These are phyloP conservation scores for Periparus ater DNA, from an alignment of 2,797 vertebrate species.

Conservation along the genomic window DNA sequence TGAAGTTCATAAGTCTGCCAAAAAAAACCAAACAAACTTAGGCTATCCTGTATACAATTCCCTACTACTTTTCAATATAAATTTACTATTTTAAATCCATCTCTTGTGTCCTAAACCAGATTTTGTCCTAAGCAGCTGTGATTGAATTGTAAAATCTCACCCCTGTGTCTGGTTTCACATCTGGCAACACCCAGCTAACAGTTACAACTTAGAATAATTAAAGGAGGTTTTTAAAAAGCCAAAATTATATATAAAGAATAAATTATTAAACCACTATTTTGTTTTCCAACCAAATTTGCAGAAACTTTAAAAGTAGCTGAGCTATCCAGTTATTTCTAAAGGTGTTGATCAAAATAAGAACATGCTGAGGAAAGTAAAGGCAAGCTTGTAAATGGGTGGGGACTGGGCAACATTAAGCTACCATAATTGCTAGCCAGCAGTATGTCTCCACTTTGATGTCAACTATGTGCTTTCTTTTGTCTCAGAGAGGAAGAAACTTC, in stretches of 20 bases:
- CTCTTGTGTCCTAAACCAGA: conserved; percentile 67
- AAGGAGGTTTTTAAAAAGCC: conserved; percentile 49
- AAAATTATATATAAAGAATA: conserved; percentile 46
- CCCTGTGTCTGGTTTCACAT: conserved; percentile 80
- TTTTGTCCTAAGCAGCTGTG: conserved; percentile 73
- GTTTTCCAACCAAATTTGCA: conserved; percentile 19
- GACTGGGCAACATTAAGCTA: conserved; percentile 57
- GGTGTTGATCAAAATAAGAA: conserved; percentile 73
- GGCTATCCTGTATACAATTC: conserved; percentile 49
- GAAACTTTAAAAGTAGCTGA: conserved; percentile 52
- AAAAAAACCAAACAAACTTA: background rate
- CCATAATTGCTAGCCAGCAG: conserved; percentile 74
- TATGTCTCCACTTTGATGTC: conserved; percentile 77
- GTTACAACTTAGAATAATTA: conserved; percentile 75
- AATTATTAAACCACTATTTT: conserved; percentile 60
- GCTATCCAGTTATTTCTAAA: conserved; percentile 48
- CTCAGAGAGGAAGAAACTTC: conserved; percentile 76
- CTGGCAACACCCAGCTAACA: conserved; percentile 77
- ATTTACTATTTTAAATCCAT: conserved; percentile 70
- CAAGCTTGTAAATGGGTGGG: conserved; percentile 66
- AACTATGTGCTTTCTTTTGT: conserved; percentile 64
- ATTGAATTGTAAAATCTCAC: conserved; percentile 79
- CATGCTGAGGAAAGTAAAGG: conserved; percentile 52
- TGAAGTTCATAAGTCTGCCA: conserved; percentile 46
- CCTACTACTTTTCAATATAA: conserved; percentile 67